phyloP scores from a whole-genome alignment of 1,140 invertebrate species.

The Meloidogyne floridensis region DNA sequence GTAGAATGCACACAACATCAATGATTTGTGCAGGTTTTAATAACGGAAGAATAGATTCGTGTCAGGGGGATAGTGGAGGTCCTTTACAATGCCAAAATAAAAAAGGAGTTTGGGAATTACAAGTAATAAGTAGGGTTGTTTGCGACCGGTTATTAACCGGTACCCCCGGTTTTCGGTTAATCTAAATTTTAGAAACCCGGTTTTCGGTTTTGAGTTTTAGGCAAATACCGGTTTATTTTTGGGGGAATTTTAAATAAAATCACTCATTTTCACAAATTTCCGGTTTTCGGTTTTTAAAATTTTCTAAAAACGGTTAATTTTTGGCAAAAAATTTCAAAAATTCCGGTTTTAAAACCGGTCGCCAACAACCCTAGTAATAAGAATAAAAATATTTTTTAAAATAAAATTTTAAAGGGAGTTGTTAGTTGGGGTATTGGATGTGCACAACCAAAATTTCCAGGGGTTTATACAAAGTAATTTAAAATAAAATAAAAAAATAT shows the following conservation, averaged over 20 bases:
- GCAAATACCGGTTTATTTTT: no score
- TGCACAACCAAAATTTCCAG: constrained; percentile 40
- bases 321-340: no score
- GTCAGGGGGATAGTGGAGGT: constrained; percentile 48
- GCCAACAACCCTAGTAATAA: not conserved
- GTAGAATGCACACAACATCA: constrained; percentile 31
- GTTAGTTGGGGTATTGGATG: constrained; percentile 53
- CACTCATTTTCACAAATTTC: no score
- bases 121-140: constrained; percentile 1
- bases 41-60: constrained; percentile 42
- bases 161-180: no score
- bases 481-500: not conserved
- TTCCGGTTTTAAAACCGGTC: no score
- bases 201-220: no score
- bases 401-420: constrained; percentile 35
- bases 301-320: no score
- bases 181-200: no score
- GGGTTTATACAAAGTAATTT: constrained; percentile 44
- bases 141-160: no score
- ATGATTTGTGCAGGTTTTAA: constrained; percentile 51
- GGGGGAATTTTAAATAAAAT: no score
- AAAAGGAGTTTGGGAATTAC: constrained; percentile 41
- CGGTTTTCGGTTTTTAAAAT: no score
- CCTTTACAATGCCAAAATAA: constrained; percentile 28
- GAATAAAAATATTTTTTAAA: not conserved